Evolutionary conservation across 2,888 invertebrate species (phyloP).

Genomic region (Hypsopygia costalis): DNA sequence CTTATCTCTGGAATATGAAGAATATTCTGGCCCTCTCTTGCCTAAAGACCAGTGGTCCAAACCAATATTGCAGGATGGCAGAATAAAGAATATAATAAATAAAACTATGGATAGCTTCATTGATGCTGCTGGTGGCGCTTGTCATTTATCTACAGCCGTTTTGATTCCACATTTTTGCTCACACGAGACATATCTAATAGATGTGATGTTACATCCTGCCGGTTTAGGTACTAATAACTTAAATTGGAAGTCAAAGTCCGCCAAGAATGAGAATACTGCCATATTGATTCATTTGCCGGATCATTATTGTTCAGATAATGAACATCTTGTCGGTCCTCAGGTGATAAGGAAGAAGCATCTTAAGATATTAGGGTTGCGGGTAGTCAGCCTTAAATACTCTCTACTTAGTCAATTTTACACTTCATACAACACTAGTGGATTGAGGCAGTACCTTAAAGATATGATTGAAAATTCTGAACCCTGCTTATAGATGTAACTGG

Average conservation of each 20-base stretch:
- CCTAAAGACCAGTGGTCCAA: conserved; percentile 75
- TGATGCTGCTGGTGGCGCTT: conserved; percentile 59
- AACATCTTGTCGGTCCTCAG: conserved; percentile 82
- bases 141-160: conserved; percentile 71
- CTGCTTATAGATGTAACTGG: conserved; percentile 24
- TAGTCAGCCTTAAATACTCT: conserved; percentile 80
- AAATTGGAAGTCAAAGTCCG: conserved; percentile 63
- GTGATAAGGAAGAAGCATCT: conserved; percentile 83
- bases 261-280: conserved; percentile 72
- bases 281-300: conserved; percentile 83
- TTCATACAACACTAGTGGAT: conserved; percentile 60
- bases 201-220: conserved; percentile 79
- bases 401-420: conserved; percentile 67
- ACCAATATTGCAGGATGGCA: conserved; percentile 73
- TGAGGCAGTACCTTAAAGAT: conserved; percentile 74
- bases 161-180: conserved; percentile 77
- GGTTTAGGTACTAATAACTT: conserved; percentile 54
- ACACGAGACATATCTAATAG: conserved; percentile 80
- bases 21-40: conserved; percentile 79
- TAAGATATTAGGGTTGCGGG: conserved; percentile 81
- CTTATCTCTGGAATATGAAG: conserved; percentile 82
- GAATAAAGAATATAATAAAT: conserved; percentile 72
- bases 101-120: conserved; percentile 63
- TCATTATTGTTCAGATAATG: conserved; percentile 81
- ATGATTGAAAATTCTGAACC: conserved; percentile 54